Evolutionary conservation across 2,113 vertebrate genomes (phyloP).

Genomic region (Ibidorhyncha struthersii): DNA sequence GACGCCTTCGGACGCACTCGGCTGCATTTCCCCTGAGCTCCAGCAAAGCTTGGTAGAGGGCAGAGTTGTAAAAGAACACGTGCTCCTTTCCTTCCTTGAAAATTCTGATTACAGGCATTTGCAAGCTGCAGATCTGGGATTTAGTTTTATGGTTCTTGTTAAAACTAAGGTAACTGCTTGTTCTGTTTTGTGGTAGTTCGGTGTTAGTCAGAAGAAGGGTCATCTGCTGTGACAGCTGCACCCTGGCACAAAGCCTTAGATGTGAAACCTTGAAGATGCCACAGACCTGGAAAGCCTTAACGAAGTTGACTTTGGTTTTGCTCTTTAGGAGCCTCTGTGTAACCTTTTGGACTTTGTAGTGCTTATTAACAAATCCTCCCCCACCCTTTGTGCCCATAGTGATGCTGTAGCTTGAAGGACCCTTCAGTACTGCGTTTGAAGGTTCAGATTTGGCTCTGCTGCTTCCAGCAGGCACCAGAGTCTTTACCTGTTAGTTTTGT

Average conservation of each 20-base stretch:
- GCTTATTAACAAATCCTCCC: neutral
- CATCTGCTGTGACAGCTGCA: neutral
- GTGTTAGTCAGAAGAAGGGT: neutral
- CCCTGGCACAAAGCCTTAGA: neutral
- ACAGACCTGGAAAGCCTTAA: neutral
- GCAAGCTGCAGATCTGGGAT: neutral
- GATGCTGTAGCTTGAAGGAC: neutral
- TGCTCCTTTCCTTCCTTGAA: neutral
- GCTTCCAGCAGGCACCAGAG: neutral
- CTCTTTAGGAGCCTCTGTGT: neutral
- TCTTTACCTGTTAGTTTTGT: neutral
- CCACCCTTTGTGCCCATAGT: neutral
- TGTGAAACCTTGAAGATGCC: neutral
- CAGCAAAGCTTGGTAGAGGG: neutral
- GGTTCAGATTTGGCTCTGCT: neutral
- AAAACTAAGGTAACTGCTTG: neutral
- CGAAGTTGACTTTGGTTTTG: neutral
- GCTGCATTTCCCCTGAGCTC: accelerated
- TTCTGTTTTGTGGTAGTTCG: neutral
- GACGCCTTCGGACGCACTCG: too few species aligned
- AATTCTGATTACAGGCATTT: neutral
- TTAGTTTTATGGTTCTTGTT: neutral
- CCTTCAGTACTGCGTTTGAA: neutral
- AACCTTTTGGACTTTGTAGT: neutral
- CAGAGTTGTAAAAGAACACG: neutral